phyloP scores from a whole-genome alignment of 2,888 invertebrate genomes.

The Brachylomia viminalis region DNA sequence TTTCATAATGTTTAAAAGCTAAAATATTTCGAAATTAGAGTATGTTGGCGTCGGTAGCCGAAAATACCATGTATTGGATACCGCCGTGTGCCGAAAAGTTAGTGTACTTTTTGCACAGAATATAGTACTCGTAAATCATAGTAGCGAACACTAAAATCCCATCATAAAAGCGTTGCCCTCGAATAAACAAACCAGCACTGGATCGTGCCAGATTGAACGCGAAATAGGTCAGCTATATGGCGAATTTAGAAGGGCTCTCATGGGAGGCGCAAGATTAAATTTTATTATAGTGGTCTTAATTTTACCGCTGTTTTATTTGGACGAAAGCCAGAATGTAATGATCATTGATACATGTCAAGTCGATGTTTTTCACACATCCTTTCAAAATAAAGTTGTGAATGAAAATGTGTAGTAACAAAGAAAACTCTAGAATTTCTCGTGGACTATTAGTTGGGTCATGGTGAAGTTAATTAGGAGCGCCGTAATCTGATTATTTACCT shows the following conservation, averaged over 20 bases:
- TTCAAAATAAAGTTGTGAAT: conserved; percentile 65
- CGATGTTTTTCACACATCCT: conserved; percentile 49
- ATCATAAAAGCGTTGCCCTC: conserved; percentile 59
- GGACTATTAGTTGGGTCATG: conserved; percentile 58
- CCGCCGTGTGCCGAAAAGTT: conserved; percentile 66
- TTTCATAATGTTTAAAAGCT: conserved; percentile 65
- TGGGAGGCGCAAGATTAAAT: conserved; percentile 70
- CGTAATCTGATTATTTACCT: conserved; percentile 51
- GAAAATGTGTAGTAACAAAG: conserved; percentile 48
- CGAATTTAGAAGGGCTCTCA: conserved; percentile 80
- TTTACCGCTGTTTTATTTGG: conserved; percentile 70
- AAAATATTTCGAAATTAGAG: conserved; percentile 56
- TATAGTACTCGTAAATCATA: conserved; percentile 54
- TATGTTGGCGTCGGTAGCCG: conserved; percentile 70
- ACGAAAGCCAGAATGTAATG: conserved; percentile 70
- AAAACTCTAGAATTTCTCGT: conserved; percentile 29
- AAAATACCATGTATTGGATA: conserved; percentile 80
- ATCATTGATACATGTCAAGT: conserved; percentile 57
- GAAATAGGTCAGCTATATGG: conserved; percentile 78
- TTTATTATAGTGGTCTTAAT: conserved; percentile 70
- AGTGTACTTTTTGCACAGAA: conserved; percentile 40
- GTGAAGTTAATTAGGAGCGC: conserved; percentile 42
- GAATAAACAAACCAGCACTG: conserved; percentile 56
- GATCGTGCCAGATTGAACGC: conserved; percentile 68
- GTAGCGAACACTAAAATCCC: conserved; percentile 63